Evolutionary conservation across 2,888 invertebrate genomes (phyloP), one percentile per base, ranked within the genome.

Genomic region (Platycnemis pennipes): DNA sequence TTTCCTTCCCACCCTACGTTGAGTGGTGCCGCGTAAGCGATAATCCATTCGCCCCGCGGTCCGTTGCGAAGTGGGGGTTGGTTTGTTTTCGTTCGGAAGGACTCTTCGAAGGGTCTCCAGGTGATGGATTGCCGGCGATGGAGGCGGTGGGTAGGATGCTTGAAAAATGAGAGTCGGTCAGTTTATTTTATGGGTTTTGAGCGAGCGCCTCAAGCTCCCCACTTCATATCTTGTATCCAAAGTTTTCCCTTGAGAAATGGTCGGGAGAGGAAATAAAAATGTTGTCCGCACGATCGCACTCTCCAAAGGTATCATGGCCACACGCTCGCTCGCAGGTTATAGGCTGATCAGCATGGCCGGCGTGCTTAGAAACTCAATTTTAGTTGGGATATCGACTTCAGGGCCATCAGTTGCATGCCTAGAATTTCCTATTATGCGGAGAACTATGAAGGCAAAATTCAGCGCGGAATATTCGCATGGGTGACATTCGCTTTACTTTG

Each of bases 101-200:
- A 26, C 56, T 56, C 56, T 11, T 56, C 16, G 56, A 19, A 56
- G 63, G 26, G 53, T 13, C 53, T 26, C 8, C 1, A 77, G 69
- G 69, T 77, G 69, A 77, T 77, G 69, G 69, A 77, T 77, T 77
- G 69, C 69, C 69, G 31, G 37, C 31, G 31, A 77, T 77, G 69
- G 31, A 77, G 31, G 69, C 2, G 63, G 26, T 7, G 19, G 7
- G 19, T 22, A 4, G 69, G 31, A 2, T 63, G 69, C n/a, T 77
- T 77, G 69, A 77, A 77, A 77, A 77, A 77, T 77, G 69, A 77
- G 69, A 77, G 69, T 77, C 69, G 69, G 69, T 77, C 69, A 37
- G 69, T 31, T 77, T 77, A 77, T 49, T 77, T 77, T 77, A 77
- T 77, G 69, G 69, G 5, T 37, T 77, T 77, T 37, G 69, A 77